Evolutionary conservation across 2,797 vertebrate genomes (phyloP).

Genomic region (Spinus pinus): DNA sequence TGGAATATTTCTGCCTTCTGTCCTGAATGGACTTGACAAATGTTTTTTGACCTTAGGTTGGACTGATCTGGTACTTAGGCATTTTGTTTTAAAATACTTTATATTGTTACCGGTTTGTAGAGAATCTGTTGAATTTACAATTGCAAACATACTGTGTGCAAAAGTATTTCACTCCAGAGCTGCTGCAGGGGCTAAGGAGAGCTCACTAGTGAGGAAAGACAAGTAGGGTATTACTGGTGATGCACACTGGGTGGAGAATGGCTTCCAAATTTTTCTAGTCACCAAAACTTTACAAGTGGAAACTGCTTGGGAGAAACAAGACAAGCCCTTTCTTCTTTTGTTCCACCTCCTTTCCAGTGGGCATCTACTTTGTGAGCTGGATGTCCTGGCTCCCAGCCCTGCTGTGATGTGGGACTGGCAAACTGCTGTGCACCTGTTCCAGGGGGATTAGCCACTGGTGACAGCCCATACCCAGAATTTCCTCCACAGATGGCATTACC

Average conservation of each 20-base stretch:
- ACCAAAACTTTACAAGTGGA: background rate
- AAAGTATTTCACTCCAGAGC: background rate
- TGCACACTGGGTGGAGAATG: background rate
- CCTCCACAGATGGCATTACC: constrained; percentile 23
- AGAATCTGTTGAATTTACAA: background rate
- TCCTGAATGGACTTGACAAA: background rate
- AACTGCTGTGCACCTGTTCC: constrained; percentile 26
- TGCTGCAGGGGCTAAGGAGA: background rate
- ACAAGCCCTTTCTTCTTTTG: background rate
- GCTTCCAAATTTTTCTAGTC: background rate
- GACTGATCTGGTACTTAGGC: background rate
- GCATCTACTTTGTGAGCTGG: background rate
- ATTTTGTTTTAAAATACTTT: background rate
- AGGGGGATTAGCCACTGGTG: background rate
- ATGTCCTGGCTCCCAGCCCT: background rate
- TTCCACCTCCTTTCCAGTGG: background rate
- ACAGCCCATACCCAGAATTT: constrained; percentile 23
- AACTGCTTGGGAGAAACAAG: background rate
- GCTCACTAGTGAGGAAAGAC: background rate
- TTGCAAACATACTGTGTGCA: background rate
- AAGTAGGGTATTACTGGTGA: background rate
- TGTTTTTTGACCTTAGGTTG: background rate
- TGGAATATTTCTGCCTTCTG: background rate
- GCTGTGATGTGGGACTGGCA: background rate
- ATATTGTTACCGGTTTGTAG: background rate